Conservation (phyloP, 2,113 vertebrate genomes). For the Ciconia boyciana region DNA sequence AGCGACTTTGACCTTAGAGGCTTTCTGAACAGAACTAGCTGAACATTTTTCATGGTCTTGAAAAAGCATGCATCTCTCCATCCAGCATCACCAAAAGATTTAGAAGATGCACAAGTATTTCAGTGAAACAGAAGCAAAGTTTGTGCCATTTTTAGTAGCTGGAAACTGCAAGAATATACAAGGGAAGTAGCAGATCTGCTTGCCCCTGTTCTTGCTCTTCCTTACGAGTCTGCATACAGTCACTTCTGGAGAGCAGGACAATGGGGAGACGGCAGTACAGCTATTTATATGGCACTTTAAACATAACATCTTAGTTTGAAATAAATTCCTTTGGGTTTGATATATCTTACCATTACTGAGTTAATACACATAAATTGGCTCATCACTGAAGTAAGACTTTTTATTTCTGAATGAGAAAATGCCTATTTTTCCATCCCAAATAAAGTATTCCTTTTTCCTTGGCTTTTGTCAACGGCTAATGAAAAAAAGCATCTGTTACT, state of each 20-base stretch:
- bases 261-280: neutral
- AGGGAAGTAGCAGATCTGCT: neutral
- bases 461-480: neutral
- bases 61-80: neutral
- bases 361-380: neutral
- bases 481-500: neutral
- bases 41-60: neutral
- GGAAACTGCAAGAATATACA: neutral
- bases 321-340: neutral
- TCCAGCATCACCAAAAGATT: neutral
- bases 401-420: neutral
- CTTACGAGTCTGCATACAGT: rapidly evolving
- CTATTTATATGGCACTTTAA: neutral
- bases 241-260: neutral
- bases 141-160: neutral
- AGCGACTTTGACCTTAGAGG: neutral
- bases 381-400: neutral
- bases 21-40: neutral
- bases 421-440: neutral
- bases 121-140: neutral
- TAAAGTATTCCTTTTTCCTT: neutral
- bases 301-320: neutral
- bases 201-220: neutral
- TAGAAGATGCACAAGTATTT: neutral
- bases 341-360: neutral